Conservation (phyloP, 2,888 invertebrate genomes). For the Harpalus rubripes region DNA sequence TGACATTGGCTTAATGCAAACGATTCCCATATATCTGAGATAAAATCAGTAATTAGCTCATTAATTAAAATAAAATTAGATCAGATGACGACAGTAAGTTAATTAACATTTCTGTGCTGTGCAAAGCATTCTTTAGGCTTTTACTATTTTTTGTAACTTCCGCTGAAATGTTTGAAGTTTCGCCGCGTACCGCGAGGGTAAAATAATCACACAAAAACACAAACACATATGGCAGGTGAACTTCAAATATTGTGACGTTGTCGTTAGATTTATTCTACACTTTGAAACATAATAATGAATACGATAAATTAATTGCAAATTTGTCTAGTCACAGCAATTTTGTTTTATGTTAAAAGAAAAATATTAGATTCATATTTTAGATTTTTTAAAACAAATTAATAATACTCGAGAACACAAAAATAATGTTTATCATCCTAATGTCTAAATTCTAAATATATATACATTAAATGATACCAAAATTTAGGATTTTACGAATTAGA, state of each 20-base stretch:
- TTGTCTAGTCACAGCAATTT: too few species aligned
- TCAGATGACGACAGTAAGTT: slow-evolving; percentile 47
- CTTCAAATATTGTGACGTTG: slow-evolving; percentile 28
- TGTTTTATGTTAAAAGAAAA: too few species aligned
- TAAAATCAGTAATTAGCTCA: slow-evolving; percentile 54
- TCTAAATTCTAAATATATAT: too few species aligned
- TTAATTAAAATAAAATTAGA: slow-evolving; percentile 63
- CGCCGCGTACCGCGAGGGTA: slow-evolving; percentile 45
- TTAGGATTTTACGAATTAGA: too few species aligned
- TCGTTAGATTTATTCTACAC: slow-evolving; percentile 28
- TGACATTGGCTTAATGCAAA: neutral
- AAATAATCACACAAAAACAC: slow-evolving; percentile 38
- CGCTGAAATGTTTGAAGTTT: slow-evolving; percentile 61
- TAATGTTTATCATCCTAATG: too few species aligned
- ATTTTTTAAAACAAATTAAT: too few species aligned
- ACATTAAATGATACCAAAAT: too few species aligned
- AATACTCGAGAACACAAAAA: too few species aligned
- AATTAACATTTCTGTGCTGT: slow-evolving; percentile 60
- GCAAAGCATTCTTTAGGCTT: slow-evolving; percentile 54
- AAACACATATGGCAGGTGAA: slow-evolving; percentile 21
- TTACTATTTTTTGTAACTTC: slow-evolving; percentile 64
- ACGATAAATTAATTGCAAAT: too few species aligned
- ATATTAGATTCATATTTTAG: too few species aligned
- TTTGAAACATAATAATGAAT: neutral
- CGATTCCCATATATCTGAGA: neutral